A percentile compares a stretch with the other conserved stretches of the same genome.
Evolutionary conservation across 2,113 vertebrate species (phyloP).

Genomic region (Aldabrachelys gigantea): DNA sequence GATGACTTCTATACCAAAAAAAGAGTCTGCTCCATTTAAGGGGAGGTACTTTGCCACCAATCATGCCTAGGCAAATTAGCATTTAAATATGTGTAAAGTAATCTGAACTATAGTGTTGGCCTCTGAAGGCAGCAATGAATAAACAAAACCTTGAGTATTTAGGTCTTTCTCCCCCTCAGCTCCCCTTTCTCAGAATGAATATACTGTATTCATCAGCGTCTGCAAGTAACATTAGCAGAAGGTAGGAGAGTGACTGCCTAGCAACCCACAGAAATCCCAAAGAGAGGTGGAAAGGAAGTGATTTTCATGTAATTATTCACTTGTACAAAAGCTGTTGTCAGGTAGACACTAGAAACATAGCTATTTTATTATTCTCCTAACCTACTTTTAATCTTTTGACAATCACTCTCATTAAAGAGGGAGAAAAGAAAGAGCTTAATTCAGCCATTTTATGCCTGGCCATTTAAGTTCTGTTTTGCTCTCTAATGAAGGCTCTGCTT

Average conservation of each 20-base stretch:
- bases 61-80: slow-evolving; percentile 71
- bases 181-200: slow-evolving; percentile 69
- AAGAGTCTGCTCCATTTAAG: slow-evolving; percentile 61
- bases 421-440: slow-evolving; percentile 76
- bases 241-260: slow-evolving; percentile 75
- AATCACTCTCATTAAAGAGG: slow-evolving; percentile 70
- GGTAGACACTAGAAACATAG: slow-evolving; percentile 85
- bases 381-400: slow-evolving; percentile 83
- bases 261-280: slow-evolving; percentile 81
- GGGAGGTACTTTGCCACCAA: slow-evolving; percentile 39
- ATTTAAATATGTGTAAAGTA: slow-evolving; percentile 77
- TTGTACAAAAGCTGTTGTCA: slow-evolving; percentile 83
- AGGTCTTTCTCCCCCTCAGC: slow-evolving; percentile 53
- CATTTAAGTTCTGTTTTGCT: slow-evolving; percentile 75
- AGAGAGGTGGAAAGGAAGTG: slow-evolving; percentile 84
- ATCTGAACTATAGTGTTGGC: slow-evolving; percentile 47
- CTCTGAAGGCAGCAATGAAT: slow-evolving; percentile 68
- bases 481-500: slow-evolving; percentile 65
- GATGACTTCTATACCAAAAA: slow-evolving; percentile 16
- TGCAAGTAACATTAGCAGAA: slow-evolving; percentile 79
- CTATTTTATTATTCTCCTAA: slow-evolving; percentile 83
- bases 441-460: slow-evolving; percentile 80
- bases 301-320: slow-evolving; percentile 86
- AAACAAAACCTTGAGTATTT: slow-evolving; percentile 65
- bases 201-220: slow-evolving; percentile 71